phyloP scores from a whole-genome alignment of 2,113 vertebrate genomes.

The Mus pahari region DNA sequence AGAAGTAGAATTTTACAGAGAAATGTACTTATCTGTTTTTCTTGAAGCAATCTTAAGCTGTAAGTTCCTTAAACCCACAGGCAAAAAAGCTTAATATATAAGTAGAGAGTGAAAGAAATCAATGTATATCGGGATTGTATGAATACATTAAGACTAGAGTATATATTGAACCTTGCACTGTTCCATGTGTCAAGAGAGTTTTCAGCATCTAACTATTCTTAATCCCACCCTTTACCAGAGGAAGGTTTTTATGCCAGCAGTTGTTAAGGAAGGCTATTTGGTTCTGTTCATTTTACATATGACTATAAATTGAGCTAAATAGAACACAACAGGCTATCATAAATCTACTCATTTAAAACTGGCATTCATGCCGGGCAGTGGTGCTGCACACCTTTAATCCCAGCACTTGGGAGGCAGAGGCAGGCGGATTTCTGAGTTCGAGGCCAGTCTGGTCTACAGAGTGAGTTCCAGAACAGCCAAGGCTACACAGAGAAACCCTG shows the following conservation, averaged over 20 bases:
- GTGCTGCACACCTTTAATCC: no score
- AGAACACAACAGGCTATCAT: background rate
- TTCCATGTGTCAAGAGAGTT: background rate
- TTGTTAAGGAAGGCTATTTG: slow-evolving; percentile 2
- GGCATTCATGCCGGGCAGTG: no score
- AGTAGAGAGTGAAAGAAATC: slow-evolving; percentile 4
- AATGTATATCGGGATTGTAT: background rate
- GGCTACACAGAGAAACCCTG: no score
- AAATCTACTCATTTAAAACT: background rate
- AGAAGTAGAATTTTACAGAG: slow-evolving; percentile 11
- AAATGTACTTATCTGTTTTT: background rate
- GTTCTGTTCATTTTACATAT: background rate
- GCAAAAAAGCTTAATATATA: background rate
- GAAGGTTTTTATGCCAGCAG: background rate
- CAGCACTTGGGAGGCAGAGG: no score
- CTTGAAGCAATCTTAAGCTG: background rate
- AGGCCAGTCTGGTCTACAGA: no score
- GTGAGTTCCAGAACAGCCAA: no score
- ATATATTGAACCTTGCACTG: background rate
- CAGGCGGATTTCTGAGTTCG: no score
- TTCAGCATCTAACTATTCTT: background rate
- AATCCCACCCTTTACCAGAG: background rate
- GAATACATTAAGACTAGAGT: background rate
- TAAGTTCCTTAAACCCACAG: background rate
- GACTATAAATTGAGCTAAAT: slow-evolving; percentile 20